Conservation (phyloP, 2,113 vertebrate species). For the Tachuris rubrigastra region DNA sequence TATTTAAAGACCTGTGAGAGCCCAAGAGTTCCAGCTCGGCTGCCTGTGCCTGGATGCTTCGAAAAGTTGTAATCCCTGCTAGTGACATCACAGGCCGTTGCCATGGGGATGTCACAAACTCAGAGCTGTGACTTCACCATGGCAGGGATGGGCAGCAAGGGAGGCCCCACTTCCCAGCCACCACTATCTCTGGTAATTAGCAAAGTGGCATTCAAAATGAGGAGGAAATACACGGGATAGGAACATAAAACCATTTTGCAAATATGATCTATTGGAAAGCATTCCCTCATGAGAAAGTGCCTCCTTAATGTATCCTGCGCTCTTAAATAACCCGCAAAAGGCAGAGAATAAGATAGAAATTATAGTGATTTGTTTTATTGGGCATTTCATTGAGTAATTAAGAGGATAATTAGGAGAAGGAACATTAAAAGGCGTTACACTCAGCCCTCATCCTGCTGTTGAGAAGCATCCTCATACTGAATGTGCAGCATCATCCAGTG, state of each 20-base stretch:
- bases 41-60: not conserved
- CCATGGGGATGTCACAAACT: constrained; percentile 69
- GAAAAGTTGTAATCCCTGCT: constrained; percentile 26
- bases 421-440: not conserved
- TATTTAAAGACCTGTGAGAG: not conserved
- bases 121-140: constrained; percentile 15
- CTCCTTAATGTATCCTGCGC: constrained; percentile 10
- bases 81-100: constrained; percentile 48
- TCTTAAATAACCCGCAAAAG: constrained; percentile 20
- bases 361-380: constrained; percentile 66
- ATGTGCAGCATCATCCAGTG: fast-evolving
- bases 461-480: not conserved
- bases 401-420: constrained; percentile 49
- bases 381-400: constrained; percentile 66
- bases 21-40: not conserved
- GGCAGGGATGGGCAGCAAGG: not conserved
- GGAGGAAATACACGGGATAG: not conserved
- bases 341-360: constrained; percentile 7
- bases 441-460: not conserved
- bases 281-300: not conserved
- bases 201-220: not conserved
- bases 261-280: constrained; percentile 11
- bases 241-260: not conserved
- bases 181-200: constrained; percentile 3
- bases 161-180: not conserved